These are phyloP conservation scores for Psettodes erumei DNA, from an alignment of 2,113 vertebrate genomes.

Conservation along the genomic window DNA sequence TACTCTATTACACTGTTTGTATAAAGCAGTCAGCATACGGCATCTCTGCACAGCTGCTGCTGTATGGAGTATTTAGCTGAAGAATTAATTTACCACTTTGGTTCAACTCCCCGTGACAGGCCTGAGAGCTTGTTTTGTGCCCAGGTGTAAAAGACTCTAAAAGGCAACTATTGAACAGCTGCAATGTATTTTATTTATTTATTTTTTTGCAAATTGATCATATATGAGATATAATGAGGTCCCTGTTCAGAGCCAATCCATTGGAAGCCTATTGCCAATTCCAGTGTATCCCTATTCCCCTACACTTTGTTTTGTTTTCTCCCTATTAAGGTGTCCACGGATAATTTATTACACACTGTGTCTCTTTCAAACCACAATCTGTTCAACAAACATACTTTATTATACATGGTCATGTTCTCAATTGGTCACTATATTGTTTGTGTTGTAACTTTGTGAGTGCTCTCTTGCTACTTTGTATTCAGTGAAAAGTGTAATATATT, in stretches of 20 bases:
- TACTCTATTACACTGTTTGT: conserved; percentile 62
- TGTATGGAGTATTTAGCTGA: conserved; percentile 60
- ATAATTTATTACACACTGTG: conserved; percentile 31
- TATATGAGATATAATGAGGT: conserved; percentile 39
- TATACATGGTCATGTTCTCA: conserved; percentile 48
- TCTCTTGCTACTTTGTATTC: too few relatives aligned
- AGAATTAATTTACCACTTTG: conserved; percentile 61
- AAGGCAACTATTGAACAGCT: conserved; percentile 23
- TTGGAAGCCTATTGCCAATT: conserved; percentile 21
- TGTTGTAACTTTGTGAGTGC: not conserved
- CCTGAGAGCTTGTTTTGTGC: conserved; percentile 40
- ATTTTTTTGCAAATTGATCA: conserved; percentile 35
- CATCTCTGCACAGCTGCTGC: conserved; percentile 45
- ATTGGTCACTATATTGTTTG: conserved; percentile 28
- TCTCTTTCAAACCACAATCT: conserved; percentile 29
- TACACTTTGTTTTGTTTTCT: conserved; percentile 21
- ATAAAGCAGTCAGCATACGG: conserved; percentile 58
- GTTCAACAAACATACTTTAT: conserved; percentile 39
- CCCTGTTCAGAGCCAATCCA: conserved; percentile 36
- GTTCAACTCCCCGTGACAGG: conserved; percentile 52
- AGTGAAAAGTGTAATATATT: conserved; percentile 4
- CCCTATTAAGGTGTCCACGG: conserved; percentile 29
- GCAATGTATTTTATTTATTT: conserved; percentile 4
- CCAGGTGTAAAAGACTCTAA: conserved; percentile 29
- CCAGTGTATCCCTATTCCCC: not conserved